A percentile compares a stretch with the other conserved stretches of the same genome.
Evolutionary conservation across 2,797 vertebrate genomes (phyloP).

Genomic region (Sebastes flavidus): DNA sequence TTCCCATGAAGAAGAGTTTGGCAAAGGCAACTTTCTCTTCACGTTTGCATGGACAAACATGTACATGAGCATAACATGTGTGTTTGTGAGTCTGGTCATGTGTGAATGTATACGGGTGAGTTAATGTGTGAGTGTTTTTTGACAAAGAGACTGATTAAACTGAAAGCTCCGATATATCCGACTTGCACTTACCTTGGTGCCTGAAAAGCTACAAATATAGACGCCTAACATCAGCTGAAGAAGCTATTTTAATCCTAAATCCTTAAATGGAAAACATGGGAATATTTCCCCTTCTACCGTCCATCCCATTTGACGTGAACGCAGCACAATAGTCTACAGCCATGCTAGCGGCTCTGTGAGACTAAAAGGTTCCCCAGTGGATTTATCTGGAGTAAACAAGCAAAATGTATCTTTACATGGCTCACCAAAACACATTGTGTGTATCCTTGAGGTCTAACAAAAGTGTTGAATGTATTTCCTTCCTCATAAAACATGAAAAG

Average conservation of each 20-base stretch:
- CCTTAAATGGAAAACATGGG: background rate
- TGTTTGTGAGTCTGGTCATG: background rate
- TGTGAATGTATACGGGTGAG: background rate
- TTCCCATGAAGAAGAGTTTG: conserved; percentile 22
- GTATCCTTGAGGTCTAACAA: background rate
- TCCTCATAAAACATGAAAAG: background rate
- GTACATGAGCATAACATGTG: background rate
- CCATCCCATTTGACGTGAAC: background rate
- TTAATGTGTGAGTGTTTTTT: no score
- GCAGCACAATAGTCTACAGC: background rate
- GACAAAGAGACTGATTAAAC: background rate
- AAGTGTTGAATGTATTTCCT: background rate
- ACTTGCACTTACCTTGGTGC: background rate
- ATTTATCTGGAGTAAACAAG: background rate
- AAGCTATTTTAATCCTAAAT: background rate
- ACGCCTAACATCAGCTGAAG: background rate
- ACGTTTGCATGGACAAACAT: background rate
- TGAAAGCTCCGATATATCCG: background rate
- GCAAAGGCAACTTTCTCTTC: conserved; percentile 1
- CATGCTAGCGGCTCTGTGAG: background rate
- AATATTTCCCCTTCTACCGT: background rate
- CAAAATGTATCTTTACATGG: background rate
- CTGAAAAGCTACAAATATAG: background rate
- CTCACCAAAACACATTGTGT: background rate
- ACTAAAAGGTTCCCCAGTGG: background rate